A percentile compares a stretch with the other conserved stretches of the same genome.
These are phyloP conservation scores for Syngnathus floridae DNA, from an alignment of 2,113 vertebrate genomes.

Conservation along the genomic window DNA sequence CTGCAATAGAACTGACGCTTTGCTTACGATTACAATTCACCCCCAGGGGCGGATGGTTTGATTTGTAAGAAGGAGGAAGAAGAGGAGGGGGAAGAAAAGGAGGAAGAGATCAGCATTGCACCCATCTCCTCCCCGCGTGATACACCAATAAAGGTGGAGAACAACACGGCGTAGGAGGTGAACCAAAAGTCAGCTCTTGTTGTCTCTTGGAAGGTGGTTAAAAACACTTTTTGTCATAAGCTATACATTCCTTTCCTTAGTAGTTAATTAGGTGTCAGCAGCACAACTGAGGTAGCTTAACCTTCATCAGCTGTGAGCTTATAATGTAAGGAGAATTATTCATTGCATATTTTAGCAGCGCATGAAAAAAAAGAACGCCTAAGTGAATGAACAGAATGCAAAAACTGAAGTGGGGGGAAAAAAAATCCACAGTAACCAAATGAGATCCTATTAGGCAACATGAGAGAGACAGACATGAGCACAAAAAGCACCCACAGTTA, in stretches of 20 bases:
- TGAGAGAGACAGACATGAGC: not conserved
- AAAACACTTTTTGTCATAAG: constrained; percentile 15
- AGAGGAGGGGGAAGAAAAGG: constrained; percentile 5
- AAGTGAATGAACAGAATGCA: constrained; percentile 43
- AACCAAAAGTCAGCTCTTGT: constrained; percentile 43
- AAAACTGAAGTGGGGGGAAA: constrained; percentile 2
- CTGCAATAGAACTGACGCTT: constrained; percentile 38
- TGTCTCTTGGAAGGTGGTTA: constrained; percentile 36
- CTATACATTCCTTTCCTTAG: constrained; percentile 29
- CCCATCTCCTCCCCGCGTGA: constrained; percentile 35
- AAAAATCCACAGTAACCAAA: constrained; percentile 19
- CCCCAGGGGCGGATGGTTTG: constrained; percentile 41
- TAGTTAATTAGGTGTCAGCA: constrained; percentile 58
- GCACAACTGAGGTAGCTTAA: constrained; percentile 56
- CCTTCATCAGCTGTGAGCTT: constrained; percentile 50
- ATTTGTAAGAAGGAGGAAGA: constrained; percentile 36
- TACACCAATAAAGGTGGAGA: constrained; percentile 52
- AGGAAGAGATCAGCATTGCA: constrained; percentile 4
- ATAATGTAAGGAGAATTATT: constrained; percentile 63
- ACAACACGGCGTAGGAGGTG: constrained; percentile 44
- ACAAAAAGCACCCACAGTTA: constrained; percentile 31
- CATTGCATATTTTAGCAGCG: constrained; percentile 54
- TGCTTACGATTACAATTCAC: constrained; percentile 48
- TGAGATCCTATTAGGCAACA: constrained; percentile 12
- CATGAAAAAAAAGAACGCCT: constrained; percentile 41